phyloP scores from a whole-genome alignment of 1,140 invertebrate species.

The Epicauta chinensis region DNA sequence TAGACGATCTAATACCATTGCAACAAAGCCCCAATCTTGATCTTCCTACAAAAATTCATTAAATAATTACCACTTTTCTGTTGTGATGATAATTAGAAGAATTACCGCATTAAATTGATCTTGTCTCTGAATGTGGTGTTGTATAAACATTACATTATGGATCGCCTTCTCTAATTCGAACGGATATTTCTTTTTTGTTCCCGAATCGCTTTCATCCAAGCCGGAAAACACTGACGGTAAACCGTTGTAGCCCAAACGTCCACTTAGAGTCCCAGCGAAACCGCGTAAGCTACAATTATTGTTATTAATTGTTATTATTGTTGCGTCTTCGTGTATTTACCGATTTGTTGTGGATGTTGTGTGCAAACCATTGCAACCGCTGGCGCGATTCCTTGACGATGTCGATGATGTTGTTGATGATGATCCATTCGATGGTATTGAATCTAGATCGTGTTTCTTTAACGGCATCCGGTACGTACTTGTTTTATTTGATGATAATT shows the following conservation, averaged over 20 bases:
- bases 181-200: slow-evolving; percentile 77
- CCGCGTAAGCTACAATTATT: slow-evolving; percentile 56
- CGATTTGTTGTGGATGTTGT: slow-evolving; percentile 63
- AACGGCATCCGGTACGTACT: slow-evolving; percentile 43
- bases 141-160: slow-evolving; percentile 92
- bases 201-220: slow-evolving; percentile 73
- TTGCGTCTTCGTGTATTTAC: slow-evolving; percentile 37
- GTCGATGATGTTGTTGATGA: slow-evolving; percentile 67
- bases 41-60: slow-evolving; percentile 65
- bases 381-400: slow-evolving; percentile 42
- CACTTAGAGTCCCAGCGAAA: slow-evolving; percentile 59
- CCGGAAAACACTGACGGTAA: slow-evolving; percentile 73
- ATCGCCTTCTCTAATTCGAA: slow-evolving; percentile 90
- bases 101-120: slow-evolving; percentile 90
- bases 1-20: slow-evolving; percentile 96
- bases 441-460: slow-evolving; percentile 52
- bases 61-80: background rate
- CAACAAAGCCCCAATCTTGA: slow-evolving; percentile 99
- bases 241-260: slow-evolving; percentile 63
- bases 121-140: slow-evolving; percentile 86
- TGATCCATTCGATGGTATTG: slow-evolving; percentile 59
- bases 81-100: background rate
- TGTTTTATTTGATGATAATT: slow-evolving; percentile 73
- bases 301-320: background rate
- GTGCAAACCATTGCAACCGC: slow-evolving; percentile 73